phyloP scores from a whole-genome alignment of 2,797 vertebrate species.

The Meriones psammophilus region DNA sequence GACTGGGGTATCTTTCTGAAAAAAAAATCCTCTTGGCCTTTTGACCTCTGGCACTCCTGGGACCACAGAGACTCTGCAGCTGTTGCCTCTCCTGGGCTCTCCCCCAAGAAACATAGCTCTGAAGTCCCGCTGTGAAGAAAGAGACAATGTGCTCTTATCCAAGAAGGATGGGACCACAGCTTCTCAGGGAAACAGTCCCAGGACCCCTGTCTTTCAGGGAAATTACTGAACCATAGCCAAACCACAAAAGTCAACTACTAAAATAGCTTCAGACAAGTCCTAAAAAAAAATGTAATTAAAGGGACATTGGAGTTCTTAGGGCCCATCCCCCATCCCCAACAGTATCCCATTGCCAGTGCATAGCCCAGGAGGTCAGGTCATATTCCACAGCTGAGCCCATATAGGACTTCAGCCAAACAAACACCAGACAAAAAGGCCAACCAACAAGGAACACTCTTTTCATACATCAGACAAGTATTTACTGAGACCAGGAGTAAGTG shows the following conservation, averaged over 20 bases:
- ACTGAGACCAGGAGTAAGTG: neutral
- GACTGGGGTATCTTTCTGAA: neutral
- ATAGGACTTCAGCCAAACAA: neutral
- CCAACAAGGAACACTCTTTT: neutral
- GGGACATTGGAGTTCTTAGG: neutral
- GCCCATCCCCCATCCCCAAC: neutral
- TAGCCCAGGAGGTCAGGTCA: neutral
- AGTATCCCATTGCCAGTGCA: rapidly evolving
- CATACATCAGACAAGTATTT: neutral
- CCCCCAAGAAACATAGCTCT: slow-evolving; percentile 50
- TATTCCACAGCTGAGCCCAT: neutral
- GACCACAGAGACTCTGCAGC: slow-evolving; percentile 55
- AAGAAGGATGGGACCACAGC: slow-evolving; percentile 31
- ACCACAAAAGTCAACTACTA: slow-evolving; percentile 65
- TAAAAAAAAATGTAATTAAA: slow-evolving; percentile 5
- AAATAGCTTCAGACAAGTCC: slow-evolving; percentile 60
- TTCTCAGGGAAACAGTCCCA: slow-evolving; percentile 51
- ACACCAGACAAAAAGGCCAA: rapidly evolving
- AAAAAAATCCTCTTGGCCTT: slow-evolving; percentile 65
- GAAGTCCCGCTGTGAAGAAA: slow-evolving; percentile 50
- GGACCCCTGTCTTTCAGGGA: slow-evolving; percentile 61
- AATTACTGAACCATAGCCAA: slow-evolving; percentile 72
- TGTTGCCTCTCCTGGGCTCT: slow-evolving; percentile 60
- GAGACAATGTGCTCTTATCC: slow-evolving; percentile 73
- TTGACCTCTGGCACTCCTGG: slow-evolving; percentile 33